phyloP scores from a whole-genome alignment of 2,797 vertebrate species.

The Sarcoramphus papa region DNA sequence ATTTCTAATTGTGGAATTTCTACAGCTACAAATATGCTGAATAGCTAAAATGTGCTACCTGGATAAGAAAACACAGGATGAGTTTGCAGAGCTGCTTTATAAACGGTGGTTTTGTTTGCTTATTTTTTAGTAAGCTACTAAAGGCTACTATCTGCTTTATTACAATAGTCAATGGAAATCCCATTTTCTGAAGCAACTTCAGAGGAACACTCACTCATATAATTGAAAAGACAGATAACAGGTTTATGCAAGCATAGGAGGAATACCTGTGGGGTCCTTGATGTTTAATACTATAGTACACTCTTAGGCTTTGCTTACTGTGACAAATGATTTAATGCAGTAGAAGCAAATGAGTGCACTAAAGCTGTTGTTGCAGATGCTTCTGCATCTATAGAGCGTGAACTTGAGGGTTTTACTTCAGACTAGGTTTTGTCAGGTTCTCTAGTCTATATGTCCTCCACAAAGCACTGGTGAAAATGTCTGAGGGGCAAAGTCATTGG shows the following conservation, averaged over 20 bases:
- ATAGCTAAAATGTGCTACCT: not conserved
- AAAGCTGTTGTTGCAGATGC: not conserved
- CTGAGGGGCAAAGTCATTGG: not conserved
- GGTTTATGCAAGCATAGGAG: not conserved
- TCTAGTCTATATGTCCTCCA: not conserved
- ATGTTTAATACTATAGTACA: not conserved
- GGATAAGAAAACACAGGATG: not conserved
- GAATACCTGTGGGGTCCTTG: not conserved
- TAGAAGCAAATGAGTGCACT: not conserved
- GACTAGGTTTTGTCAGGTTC: not conserved
- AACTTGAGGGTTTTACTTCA: not conserved
- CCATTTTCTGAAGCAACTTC: not conserved
- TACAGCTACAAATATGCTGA: not conserved
- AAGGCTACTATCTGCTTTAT: not conserved
- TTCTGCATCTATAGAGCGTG: not conserved
- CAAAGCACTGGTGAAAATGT: not conserved
- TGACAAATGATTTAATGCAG: not conserved
- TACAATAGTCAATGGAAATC: not conserved
- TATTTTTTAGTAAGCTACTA: not conserved
- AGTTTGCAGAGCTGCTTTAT: not conserved
- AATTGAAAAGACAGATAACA: not conserved
- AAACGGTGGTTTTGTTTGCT: not conserved
- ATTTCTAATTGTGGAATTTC: not conserved
- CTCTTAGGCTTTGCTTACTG: not conserved
- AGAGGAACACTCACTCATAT: not conserved